phyloP scores from a whole-genome alignment of 2,888 invertebrate species.

The Tenthredo distinguenda region DNA sequence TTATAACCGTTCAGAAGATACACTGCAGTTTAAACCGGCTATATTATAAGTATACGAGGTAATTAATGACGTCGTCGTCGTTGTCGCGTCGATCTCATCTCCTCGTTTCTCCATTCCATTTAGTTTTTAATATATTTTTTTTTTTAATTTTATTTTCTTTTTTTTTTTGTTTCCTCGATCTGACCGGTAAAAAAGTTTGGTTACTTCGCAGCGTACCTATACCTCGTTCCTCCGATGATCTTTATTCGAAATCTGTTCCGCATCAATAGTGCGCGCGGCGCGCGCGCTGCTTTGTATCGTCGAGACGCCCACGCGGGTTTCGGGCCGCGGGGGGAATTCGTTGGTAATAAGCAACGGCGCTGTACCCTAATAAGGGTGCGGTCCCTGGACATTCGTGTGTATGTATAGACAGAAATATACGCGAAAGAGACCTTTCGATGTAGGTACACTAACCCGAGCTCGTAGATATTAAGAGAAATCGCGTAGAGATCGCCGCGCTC shows the following conservation, averaged over 20 bases:
- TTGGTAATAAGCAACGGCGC: constrained; percentile 47
- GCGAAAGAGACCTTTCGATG: constrained; percentile 40
- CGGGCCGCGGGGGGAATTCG: constrained; percentile 26
- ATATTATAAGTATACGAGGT: neutral
- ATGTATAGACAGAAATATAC: constrained; percentile 6
- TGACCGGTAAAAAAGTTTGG: neutral
- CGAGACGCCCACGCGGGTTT: constrained; percentile 44
- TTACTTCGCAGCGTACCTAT: neutral
- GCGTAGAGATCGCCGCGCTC: constrained; percentile 9
- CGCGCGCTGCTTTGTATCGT: constrained; percentile 46
- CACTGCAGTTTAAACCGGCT: neutral
- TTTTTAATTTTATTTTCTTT: neutral
- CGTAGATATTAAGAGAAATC: constrained; percentile 43
- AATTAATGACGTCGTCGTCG: constrained; percentile 25
- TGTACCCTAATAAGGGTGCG: constrained; percentile 52
- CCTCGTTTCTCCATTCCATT: constrained; percentile 4
- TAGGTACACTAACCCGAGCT: neutral
- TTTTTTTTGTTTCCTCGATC: neutral
- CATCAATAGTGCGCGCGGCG: constrained; percentile 43
- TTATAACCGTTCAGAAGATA: neutral
- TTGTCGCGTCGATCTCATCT: constrained; percentile 22
- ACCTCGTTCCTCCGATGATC: constrained; percentile 21
- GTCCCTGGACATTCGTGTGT: constrained; percentile 43
- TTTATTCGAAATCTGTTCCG: constrained; percentile 53
- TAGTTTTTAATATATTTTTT: neutral